Evolutionary conservation across 2,888 invertebrate species (phyloP), one percentile per base, ranked within the genome.

Genomic region (Diaperis boleti): DNA sequence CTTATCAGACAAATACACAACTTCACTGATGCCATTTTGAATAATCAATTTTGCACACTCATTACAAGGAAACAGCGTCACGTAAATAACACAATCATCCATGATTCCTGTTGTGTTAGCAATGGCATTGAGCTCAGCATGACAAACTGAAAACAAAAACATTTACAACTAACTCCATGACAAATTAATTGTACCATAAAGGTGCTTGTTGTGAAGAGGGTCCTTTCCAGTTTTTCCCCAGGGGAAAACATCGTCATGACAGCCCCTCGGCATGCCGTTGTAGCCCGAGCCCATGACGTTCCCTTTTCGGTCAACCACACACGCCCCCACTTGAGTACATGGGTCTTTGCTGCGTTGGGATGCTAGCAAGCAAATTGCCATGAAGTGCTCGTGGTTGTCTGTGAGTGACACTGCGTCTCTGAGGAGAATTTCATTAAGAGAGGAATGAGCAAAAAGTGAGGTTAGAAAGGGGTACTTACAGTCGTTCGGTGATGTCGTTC

Each of bases 61-160:
- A 77, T 98, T 97, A 80, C 98, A 99, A 0, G 98, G 98, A 80
- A 98, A 98, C 11, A 96, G 82, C 0, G 90, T 92, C 0, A 96
- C 94, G 77, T 95, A 99, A 0, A 99, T 88, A 0, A 87, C 87
- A 75, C 95, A 95, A 67, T 89, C 87, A 70, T 87, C 88, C 0
- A 96, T 85, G 82, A 92, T 26, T 1, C 42, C 20, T 7, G 35
- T 57, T n/a, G 55, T 41, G 79, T 98, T 98, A 10, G 98, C 76
- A 68, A 99, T 92, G 0, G 98, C 98, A 83, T 99, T 99, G 83
- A 97, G 87, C 84, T 99, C 98, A 1, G 98, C 98, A 82, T 99
- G 98, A 68, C 97, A 97, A 0, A 99, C 98, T 95, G 81, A 1
- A 33, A 33, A 2, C n/a, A 10, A 10, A 4, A 22, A 22, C 22